phyloP scores from a whole-genome alignment of 53 echinoderm and acorn worm genomes.

The Holothuria scabra region DNA sequence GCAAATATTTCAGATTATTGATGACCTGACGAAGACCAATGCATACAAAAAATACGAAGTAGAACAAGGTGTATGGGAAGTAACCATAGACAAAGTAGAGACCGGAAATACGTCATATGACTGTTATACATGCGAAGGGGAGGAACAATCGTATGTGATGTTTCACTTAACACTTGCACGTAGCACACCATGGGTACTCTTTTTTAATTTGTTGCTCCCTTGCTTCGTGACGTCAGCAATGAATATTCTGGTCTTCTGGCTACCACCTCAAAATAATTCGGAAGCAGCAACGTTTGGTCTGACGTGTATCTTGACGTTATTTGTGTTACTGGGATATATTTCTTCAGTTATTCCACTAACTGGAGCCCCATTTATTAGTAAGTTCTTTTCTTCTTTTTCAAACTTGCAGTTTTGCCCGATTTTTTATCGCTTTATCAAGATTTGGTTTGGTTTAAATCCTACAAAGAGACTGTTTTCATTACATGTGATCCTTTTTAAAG shows the following conservation, averaged over 20 bases:
- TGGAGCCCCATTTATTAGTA: neutral
- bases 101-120: neutral
- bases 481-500: no score
- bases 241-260: neutral
- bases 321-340: neutral
- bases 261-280: conserved; percentile 1
- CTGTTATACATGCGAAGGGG: neutral
- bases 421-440: no score
- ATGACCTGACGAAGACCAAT: neutral
- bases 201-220: neutral
- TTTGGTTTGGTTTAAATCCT: no score
- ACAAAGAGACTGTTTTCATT: no score
- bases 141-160: neutral
- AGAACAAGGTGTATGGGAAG: neutral
- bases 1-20: neutral
- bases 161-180: neutral
- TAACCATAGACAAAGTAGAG: neutral
- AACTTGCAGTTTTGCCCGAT: no score
- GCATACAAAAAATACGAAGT: neutral
- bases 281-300: conserved; percentile 4
- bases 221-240: conserved; percentile 7
- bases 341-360: neutral
- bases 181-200: neutral
- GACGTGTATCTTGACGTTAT: neutral
- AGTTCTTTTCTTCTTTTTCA: neutral